Evolutionary conservation across 2,113 vertebrate genomes (phyloP).

Genomic region (Anguilla japonica): DNA sequence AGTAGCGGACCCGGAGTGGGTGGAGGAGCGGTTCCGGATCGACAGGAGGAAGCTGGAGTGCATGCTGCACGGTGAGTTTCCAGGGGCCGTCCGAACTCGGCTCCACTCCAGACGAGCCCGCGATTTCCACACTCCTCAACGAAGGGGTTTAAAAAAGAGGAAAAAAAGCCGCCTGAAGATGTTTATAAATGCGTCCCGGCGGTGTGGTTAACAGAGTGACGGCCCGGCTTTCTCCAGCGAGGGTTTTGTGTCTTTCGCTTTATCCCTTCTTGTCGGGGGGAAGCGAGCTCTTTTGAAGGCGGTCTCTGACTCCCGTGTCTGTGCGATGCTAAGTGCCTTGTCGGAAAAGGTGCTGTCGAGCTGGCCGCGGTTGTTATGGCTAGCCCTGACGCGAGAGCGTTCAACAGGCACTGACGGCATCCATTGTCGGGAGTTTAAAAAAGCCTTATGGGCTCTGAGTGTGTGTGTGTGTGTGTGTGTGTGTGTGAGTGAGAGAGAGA

Average conservation of each 20-base stretch:
- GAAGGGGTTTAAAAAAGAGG: background rate
- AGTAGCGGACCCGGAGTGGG: constrained; percentile 63
- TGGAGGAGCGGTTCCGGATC: constrained; percentile 77
- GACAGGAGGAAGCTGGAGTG: constrained; percentile 77
- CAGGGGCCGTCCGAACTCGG: background rate
- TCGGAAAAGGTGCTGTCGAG: background rate
- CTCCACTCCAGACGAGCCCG: background rate
- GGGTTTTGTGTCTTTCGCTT: constrained; percentile 27
- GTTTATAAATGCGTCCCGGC: constrained; percentile 26
- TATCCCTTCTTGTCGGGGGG: constrained; percentile 43
- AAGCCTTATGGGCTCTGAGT: background rate
- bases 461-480: constrained; percentile 24
- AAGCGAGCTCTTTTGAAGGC: constrained; percentile 4
- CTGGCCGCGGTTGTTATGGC: background rate
- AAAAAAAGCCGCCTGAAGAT: background rate
- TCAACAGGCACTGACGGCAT: background rate
- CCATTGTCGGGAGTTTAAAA: background rate
- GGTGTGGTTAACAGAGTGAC: constrained; percentile 46
- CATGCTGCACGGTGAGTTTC: constrained; percentile 73
- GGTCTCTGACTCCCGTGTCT: background rate
- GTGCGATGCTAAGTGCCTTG: background rate
- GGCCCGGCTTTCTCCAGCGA: constrained; percentile 26
- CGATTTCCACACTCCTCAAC: background rate
- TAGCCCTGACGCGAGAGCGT: background rate
- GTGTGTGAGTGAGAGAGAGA: constrained; percentile 38